Evolutionary conservation across 2,113 vertebrate species (phyloP).

Genomic region (Channa maculata): DNA sequence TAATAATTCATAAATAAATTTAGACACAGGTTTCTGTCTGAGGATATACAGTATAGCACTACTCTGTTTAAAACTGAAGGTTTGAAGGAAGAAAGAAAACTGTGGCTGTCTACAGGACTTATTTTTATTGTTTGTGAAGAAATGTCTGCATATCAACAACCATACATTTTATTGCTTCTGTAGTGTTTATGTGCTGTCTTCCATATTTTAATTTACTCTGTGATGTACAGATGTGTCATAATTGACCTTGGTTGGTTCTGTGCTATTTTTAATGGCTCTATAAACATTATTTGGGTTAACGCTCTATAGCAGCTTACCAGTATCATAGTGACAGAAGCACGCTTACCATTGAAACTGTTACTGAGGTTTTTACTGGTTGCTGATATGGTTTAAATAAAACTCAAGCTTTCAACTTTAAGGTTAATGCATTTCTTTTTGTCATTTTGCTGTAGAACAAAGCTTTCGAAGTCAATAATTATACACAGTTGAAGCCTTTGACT

Average conservation of each 20-base stretch:
- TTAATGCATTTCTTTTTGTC: slow-evolving; percentile 37
- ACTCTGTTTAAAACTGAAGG: background rate
- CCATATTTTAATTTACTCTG: slow-evolving; percentile 43
- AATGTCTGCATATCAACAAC: slow-evolving; percentile 39
- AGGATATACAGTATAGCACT: background rate
- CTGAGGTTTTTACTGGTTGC: slow-evolving; percentile 26
- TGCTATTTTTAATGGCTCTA: slow-evolving; percentile 52
- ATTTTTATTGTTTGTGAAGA: slow-evolving; percentile 39
- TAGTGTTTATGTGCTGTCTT: slow-evolving; percentile 36
- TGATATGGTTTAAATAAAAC: slow-evolving; percentile 27
- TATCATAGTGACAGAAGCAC: slow-evolving; percentile 38
- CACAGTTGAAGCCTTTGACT: slow-evolving; percentile 50
- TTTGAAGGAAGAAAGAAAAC: slow-evolving; percentile 14
- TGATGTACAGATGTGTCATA: slow-evolving; percentile 75
- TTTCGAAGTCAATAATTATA: slow-evolving; percentile 42
- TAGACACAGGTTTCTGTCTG: background rate
- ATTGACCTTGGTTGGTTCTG: slow-evolving; percentile 39
- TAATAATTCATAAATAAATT: background rate
- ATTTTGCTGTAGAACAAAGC: slow-evolving; percentile 38
- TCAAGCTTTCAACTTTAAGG: slow-evolving; percentile 10
- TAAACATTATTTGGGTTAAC: slow-evolving; percentile 46
- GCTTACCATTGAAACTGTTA: slow-evolving; percentile 15
- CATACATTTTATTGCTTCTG: slow-evolving; percentile 28
- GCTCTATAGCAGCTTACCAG: slow-evolving; percentile 33
- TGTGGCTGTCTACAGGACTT: slow-evolving; percentile 21